Conservation (phyloP, 2,888 invertebrate genomes). For the Parnassius orleans region DNA sequence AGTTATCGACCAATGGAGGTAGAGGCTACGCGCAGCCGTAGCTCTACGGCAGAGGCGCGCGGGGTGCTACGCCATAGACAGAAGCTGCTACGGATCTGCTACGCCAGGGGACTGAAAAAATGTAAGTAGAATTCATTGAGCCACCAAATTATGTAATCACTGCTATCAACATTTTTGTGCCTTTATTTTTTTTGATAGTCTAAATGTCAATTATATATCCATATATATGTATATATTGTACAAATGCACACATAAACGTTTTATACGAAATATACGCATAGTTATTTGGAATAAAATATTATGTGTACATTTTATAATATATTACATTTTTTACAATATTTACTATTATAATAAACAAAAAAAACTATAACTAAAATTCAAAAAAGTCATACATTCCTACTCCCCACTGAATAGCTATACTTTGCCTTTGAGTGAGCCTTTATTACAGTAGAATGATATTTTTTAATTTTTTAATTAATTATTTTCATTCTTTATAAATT, state of each 20-base stretch:
- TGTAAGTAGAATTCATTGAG: slow-evolving; percentile 55
- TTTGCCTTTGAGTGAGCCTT: too few relatives aligned
- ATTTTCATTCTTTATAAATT: too few relatives aligned
- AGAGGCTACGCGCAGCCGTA: slow-evolving; percentile 73
- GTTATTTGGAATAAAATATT: too few relatives aligned
- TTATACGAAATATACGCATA: too few relatives aligned
- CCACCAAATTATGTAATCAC: slow-evolving; percentile 23
- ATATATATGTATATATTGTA: background rate
- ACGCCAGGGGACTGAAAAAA: slow-evolving; percentile 69
- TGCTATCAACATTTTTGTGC: slow-evolving; percentile 15
- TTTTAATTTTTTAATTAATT: too few relatives aligned
- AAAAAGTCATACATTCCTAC: too few relatives aligned
- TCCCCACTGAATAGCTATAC: too few relatives aligned
- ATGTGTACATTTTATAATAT: background rate
- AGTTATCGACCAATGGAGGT: slow-evolving; percentile 61
- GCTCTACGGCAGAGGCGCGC: slow-evolving; percentile 58
- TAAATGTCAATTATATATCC: background rate
- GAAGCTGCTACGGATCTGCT: slow-evolving; percentile 70
- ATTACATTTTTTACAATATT: too few relatives aligned
- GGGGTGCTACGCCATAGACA: slow-evolving; percentile 71
- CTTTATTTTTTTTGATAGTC: too few relatives aligned
- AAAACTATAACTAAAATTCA: too few relatives aligned
- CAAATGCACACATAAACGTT: background rate
- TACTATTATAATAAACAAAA: too few relatives aligned
- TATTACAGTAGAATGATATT: too few relatives aligned